Evolutionary conservation across 1,140 invertebrate species (phyloP).

Genomic region (Drosophila suzukii): DNA sequence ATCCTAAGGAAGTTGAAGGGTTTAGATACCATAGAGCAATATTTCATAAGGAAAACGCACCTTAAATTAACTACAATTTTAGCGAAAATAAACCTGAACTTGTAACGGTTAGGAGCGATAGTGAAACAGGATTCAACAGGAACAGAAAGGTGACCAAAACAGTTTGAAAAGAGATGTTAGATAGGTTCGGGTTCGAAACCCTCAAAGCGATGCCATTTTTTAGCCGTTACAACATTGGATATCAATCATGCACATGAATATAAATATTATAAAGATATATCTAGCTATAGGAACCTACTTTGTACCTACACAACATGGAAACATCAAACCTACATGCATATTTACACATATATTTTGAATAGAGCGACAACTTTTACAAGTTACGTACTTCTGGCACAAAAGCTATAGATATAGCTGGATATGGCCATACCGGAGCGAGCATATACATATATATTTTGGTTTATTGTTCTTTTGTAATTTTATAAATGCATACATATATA

Average conservation of each 20-base stretch:
- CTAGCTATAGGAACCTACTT: slow-evolving; percentile 62
- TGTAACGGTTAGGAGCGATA: slow-evolving; percentile 62
- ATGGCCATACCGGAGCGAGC: slow-evolving; percentile 46
- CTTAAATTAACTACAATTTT: slow-evolving; percentile 26
- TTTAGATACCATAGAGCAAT: slow-evolving; percentile 50
- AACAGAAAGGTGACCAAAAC: slow-evolving; percentile 67
- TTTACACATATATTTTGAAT: slow-evolving; percentile 71
- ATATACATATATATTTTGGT: slow-evolving; percentile 56
- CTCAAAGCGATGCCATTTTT: slow-evolving; percentile 65
- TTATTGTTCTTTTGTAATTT: slow-evolving; percentile 74
- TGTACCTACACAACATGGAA: slow-evolving; percentile 65
- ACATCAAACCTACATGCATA: slow-evolving; percentile 43
- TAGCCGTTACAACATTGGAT: slow-evolving; percentile 69
- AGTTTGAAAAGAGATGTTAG: slow-evolving; percentile 47
- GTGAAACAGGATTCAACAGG: slow-evolving; percentile 38
- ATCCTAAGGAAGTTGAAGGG: slow-evolving; percentile 25
- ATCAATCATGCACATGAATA: slow-evolving; percentile 47
- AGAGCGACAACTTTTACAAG: slow-evolving; percentile 69
- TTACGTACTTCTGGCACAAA: slow-evolving; percentile 40
- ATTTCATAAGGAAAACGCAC: slow-evolving; percentile 41
- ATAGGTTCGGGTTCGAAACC: slow-evolving; percentile 50
- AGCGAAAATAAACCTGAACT: slow-evolving; percentile 22
- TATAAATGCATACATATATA: slow-evolving; percentile 57
- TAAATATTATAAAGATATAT: slow-evolving; percentile 44
- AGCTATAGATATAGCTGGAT: slow-evolving; percentile 15